phyloP scores from a whole-genome alignment of 1,140 invertebrate genomes.

The Drosophila bocqueti region DNA sequence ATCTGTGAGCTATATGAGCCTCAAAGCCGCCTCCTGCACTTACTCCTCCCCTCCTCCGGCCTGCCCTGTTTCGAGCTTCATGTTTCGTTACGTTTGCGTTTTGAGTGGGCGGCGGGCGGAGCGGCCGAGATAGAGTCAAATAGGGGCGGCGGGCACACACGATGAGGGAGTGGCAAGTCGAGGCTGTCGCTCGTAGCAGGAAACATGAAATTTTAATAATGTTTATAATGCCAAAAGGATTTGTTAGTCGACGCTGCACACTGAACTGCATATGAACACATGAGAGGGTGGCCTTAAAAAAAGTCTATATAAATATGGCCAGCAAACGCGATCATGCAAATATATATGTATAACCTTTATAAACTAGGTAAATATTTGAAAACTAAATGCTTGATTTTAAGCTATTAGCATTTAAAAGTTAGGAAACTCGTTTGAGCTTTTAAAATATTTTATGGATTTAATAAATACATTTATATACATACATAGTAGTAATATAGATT shows the following conservation, averaged over 20 bases:
- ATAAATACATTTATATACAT: background rate
- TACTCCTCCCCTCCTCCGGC: background rate
- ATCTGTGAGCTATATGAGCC: constrained; percentile 38
- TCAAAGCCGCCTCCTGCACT: constrained; percentile 24
- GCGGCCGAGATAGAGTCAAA: background rate
- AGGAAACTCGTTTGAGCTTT: background rate
- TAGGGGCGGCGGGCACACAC: background rate
- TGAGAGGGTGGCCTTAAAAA: constrained; percentile 10
- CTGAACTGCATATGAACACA: constrained; percentile 55
- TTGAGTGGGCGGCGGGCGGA: constrained; percentile 53
- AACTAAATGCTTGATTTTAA: background rate
- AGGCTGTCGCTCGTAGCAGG: constrained; percentile 69
- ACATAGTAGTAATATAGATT: background rate
- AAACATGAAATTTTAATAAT: constrained; percentile 84
- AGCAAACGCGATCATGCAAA: no score
- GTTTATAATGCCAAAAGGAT: constrained; percentile 84
- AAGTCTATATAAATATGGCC: background rate
- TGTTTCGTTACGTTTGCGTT: constrained; percentile 81
- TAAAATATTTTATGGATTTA: background rate
- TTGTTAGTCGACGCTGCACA: constrained; percentile 79
- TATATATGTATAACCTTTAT: background rate
- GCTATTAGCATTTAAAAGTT: background rate
- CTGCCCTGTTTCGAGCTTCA: constrained; percentile 64
- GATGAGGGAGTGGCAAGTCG: constrained; percentile 32
- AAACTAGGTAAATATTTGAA: background rate